phyloP scores from a whole-genome alignment of 92 coral and sea anemone genomes.

The Metridium senile region DNA sequence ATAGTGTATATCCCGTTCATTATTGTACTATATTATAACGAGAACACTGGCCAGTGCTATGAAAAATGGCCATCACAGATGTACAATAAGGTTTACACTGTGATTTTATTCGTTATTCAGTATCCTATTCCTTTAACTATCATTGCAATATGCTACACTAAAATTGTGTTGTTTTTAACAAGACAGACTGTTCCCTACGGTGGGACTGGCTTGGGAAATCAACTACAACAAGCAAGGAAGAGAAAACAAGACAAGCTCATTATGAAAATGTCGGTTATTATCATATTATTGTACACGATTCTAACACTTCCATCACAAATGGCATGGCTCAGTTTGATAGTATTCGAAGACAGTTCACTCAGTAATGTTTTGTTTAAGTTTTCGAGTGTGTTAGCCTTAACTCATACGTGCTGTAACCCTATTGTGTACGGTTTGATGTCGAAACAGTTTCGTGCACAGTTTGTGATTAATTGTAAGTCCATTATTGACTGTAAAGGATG shows the following conservation, averaged over 20 bases:
- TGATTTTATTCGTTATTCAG: background rate
- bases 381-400: too few relatives aligned
- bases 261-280: constrained; percentile 1
- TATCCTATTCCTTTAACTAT: constrained; percentile 1
- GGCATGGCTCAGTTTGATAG: background rate
- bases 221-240: background rate
- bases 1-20: background rate
- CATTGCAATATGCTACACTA: too few relatives aligned
- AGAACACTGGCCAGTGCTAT: background rate
- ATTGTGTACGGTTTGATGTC: too few relatives aligned
- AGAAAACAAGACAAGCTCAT: constrained; percentile 15
- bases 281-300: background rate
- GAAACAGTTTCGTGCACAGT: too few relatives aligned
- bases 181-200: constrained; percentile 14
- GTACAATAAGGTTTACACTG: constrained; percentile 9
- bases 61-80: constrained; percentile 11
- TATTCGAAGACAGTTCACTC: too few relatives aligned
- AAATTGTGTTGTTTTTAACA: constrained; percentile 2
- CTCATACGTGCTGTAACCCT: too few relatives aligned
- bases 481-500: too few relatives aligned
- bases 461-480: too few relatives aligned
- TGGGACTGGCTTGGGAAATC: background rate
- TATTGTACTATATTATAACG: background rate
- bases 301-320: constrained; percentile 5
- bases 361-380: too few relatives aligned